Conservation (phyloP, 2,888 invertebrate species). For the Acrobasis consociella region DNA sequence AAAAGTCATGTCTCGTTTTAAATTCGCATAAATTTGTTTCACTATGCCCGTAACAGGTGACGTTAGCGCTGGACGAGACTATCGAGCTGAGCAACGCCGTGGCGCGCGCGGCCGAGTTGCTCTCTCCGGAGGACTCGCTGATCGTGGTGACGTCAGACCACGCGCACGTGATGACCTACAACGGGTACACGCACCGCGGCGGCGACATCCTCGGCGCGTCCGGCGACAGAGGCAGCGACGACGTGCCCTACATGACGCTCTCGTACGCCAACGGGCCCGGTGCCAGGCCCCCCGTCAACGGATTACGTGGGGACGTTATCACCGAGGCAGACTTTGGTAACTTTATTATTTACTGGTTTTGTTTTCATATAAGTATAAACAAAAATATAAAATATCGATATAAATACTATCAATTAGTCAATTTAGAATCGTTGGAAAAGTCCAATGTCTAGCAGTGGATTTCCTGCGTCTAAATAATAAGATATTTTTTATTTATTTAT, state of each 20-base stretch:
- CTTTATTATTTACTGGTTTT: conserved; percentile 23
- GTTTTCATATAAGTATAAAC: too few species aligned
- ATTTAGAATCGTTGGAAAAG: too few species aligned
- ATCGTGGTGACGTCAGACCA: conserved; percentile 76
- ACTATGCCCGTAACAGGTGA: conserved; percentile 70
- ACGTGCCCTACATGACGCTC: conserved; percentile 80
- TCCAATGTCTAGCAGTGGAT: too few species aligned
- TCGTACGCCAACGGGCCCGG: conserved; percentile 80
- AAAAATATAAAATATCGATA: too few species aligned
- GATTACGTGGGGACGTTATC: conserved; percentile 73
- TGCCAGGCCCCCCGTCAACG: conserved; percentile 57
- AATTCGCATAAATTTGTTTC: neutral
- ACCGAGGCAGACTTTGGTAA: conserved; percentile 49
- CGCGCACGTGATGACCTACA: conserved; percentile 55
- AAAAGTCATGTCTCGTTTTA: too few species aligned
- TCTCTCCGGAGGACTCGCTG: conserved; percentile 85
- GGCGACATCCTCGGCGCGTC: conserved; percentile 62
- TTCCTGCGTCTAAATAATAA: too few species aligned
- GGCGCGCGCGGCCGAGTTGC: conserved; percentile 61
- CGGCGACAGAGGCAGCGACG: conserved; percentile 69
- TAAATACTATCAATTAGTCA: too few species aligned
- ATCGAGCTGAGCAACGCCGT: conserved; percentile 81
- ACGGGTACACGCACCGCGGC: conserved; percentile 65
- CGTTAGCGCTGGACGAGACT: conserved; percentile 36
- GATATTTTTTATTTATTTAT: too few species aligned